A percentile compares a stretch with the other conserved stretches of the same genome.
phyloP scores from a whole-genome alignment of 2,113 vertebrate species.

The Erythrocercus mccallii region DNA sequence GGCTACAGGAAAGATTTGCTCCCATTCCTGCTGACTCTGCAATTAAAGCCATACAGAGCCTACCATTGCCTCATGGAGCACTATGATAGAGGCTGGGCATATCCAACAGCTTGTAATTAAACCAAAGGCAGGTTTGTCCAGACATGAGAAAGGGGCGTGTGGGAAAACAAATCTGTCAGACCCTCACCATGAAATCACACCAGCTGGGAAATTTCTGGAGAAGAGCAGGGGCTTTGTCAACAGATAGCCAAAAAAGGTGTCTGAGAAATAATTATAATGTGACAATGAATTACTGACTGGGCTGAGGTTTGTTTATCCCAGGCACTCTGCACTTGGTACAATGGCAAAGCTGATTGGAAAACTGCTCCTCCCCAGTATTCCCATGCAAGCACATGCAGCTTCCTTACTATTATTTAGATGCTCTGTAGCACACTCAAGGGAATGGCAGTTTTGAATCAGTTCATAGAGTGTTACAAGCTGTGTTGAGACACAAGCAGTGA shows the following conservation, averaged over 20 bases:
- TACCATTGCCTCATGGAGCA: neutral
- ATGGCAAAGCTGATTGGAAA: neutral
- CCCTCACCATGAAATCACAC: neutral
- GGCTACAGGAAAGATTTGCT: neutral
- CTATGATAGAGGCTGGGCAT: fast-evolving
- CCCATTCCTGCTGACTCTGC: neutral
- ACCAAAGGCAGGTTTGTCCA: neutral
- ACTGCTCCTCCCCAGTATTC: neutral
- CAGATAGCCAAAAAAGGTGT: neutral
- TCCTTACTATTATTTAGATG: neutral
- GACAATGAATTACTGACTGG: neutral
- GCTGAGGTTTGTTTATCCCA: neutral
- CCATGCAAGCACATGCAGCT: neutral
- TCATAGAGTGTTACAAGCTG: neutral
- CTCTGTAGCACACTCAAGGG: neutral
- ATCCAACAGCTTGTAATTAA: neutral
- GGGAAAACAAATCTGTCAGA: neutral
- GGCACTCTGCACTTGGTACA: neutral
- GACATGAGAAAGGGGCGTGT: fast-evolving
- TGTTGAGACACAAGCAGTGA: slow-evolving; percentile 49
- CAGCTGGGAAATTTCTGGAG: neutral
- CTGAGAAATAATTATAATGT: neutral
- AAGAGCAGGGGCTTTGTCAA: neutral
- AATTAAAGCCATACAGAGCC: neutral
- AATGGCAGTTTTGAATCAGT: neutral